A percentile compares a stretch with the other conserved stretches of the same genome.
Evolutionary conservation across 1,140 invertebrate species (phyloP).

Genomic region (Solen grandis): DNA sequence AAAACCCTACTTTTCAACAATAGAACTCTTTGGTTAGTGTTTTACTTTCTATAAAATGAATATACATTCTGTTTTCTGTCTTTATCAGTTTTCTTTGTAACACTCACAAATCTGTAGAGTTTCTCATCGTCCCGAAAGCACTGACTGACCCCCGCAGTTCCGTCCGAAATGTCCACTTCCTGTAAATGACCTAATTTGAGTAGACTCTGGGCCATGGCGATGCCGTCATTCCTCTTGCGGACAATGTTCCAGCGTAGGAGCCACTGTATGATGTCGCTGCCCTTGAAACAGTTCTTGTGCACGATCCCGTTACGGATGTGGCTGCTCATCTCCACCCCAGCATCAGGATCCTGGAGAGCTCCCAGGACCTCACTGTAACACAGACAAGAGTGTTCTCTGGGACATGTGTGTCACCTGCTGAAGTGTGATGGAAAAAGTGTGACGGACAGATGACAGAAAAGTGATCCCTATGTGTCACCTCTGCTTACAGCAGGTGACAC

Average conservation of each 20-base stretch:
- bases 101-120: slow-evolving; percentile 75
- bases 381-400: no score
- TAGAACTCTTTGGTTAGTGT: neutral
- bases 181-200: slow-evolving; percentile 71
- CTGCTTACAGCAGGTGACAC: no score
- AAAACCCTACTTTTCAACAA: neutral
- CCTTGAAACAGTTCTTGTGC: slow-evolving; percentile 73
- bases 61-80: no score
- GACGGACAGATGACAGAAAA: no score
- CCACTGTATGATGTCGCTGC: slow-evolving; percentile 70
- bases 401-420: no score
- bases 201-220: slow-evolving; percentile 69
- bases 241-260: slow-evolving; percentile 72
- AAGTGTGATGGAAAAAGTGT: no score
- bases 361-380: slow-evolving; percentile 76
- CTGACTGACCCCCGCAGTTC: slow-evolving; percentile 58
- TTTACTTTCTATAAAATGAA: no score
- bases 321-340: slow-evolving; percentile 65
- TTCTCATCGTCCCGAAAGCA: slow-evolving; percentile 69
- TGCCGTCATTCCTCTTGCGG: slow-evolving; percentile 66
- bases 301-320: slow-evolving; percentile 69
- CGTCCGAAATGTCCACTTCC: slow-evolving; percentile 71
- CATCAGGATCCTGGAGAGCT: slow-evolving; percentile 71
- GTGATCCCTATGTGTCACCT: no score
- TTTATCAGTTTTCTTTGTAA: neutral